Evolutionary conservation across 2,113 vertebrate genomes (phyloP).

Genomic region (Cairina moschata): DNA sequence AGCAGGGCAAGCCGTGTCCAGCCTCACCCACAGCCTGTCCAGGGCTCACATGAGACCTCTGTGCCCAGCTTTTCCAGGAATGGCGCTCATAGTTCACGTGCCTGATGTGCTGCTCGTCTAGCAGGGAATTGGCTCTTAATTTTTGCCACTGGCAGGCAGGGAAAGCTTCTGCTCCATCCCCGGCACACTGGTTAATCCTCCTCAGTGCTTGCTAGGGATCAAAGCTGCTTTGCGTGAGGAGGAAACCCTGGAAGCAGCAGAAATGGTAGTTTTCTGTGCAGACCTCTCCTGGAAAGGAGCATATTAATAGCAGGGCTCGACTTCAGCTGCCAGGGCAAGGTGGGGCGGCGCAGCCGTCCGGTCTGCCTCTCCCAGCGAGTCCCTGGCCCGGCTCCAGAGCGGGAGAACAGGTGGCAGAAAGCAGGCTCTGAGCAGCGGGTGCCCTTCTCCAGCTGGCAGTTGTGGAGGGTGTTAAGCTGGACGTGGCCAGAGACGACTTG

Average conservation of each 20-base stretch:
- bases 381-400: background rate
- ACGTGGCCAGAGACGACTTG: background rate
- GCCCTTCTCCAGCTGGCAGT: background rate
- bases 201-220: constrained; percentile 28
- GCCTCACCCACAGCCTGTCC: background rate
- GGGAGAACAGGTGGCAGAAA: background rate
- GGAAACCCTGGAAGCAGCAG: constrained; percentile 45
- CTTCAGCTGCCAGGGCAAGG: background rate
- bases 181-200: constrained; percentile 17
- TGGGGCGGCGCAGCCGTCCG: background rate
- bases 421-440: background rate
- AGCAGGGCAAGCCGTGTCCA: background rate
- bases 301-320: background rate
- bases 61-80: constrained; percentile 8
- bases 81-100: background rate
- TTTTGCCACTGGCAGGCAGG: background rate
- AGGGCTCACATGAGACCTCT: background rate
- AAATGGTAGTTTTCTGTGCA: constrained; percentile 17
- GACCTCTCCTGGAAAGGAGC: background rate
- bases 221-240: constrained; percentile 56
- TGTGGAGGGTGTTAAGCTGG: background rate
- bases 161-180: constrained; percentile 7
- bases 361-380: background rate
- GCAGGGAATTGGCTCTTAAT: background rate
- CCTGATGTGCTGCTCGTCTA: background rate